These are phyloP conservation scores for Liodrosophila aerea DNA, from an alignment of 2,888 invertebrate genomes.

Conservation along the genomic window DNA sequence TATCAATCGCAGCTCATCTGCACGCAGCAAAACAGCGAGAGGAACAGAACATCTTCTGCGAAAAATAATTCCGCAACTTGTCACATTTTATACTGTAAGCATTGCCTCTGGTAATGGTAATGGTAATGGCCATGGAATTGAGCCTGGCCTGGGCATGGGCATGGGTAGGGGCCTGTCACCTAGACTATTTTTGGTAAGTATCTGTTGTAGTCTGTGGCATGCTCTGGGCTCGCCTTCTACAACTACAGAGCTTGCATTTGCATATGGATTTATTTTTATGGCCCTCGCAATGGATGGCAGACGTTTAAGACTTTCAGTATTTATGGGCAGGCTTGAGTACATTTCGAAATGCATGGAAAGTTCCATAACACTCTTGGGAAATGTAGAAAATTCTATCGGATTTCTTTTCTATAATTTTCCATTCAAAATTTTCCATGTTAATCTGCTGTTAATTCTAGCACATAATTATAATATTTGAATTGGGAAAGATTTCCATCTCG, in stretches of 20 bases:
- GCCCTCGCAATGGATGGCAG: slow-evolving; percentile 40
- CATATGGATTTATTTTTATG: slow-evolving; percentile 77
- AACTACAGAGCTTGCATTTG: slow-evolving; percentile 47
- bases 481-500: slow-evolving; percentile 47
- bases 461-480: slow-evolving; percentile 26
- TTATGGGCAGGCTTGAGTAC: slow-evolving; percentile 40
- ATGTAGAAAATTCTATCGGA: neutral
- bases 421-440: neutral
- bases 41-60: slow-evolving; percentile 69
- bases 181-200: slow-evolving; percentile 59
- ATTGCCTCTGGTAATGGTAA: slow-evolving; percentile 40
- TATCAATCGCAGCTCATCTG: slow-evolving; percentile 76
- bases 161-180: too few relatives aligned
- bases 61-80: slow-evolving; percentile 76
- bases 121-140: too few relatives aligned
- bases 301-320: slow-evolving; percentile 39
- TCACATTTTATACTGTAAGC: slow-evolving; percentile 75
- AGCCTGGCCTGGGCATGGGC: slow-evolving; percentile 18
- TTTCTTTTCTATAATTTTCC: slow-evolving; percentile 6
- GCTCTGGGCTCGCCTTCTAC: slow-evolving; percentile 9
- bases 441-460: slow-evolving; percentile 29
- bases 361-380: neutral
- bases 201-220: slow-evolving; percentile 27
- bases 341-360: slow-evolving; percentile 17
- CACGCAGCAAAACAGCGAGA: slow-evolving; percentile 62